Evolutionary conservation across 2,797 vertebrate species (phyloP), one percentile per base, ranked within the genome.

Genomic region (Champsocephalus esox): DNA sequence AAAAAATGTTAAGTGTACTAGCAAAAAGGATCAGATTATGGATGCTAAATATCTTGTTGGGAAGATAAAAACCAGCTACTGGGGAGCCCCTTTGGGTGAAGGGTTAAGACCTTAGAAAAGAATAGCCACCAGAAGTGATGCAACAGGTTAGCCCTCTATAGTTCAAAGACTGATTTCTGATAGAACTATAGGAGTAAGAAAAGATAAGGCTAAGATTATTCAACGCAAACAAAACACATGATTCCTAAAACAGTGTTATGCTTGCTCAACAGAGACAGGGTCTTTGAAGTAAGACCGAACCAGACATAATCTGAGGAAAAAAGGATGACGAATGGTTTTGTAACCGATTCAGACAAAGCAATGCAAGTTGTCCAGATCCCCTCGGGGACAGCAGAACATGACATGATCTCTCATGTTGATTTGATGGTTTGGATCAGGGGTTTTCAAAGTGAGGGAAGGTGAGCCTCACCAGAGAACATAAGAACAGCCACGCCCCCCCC

Each of bases 401-500:
- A 89, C 87, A 80, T 72, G 67, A 73, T 85, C 84, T 89, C 84
- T 89, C 68, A 85, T 91, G 87, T 86, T 1, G 51, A 83, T 83
- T 50, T 66, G 82, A 92, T 86, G 75, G 82, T 60, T 80, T 28
- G 0, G 24, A 24, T 24, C 24, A 24, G 24, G 24, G 3, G 24
- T 24, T 24, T 24, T 24, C 24, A 3, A 24, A 24, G 24, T 24
- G 24, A 0, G 24, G 24, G 24, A 24, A 24, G 24, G 24, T 24
- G 24, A 24, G 24, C 24, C 24, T 24, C 3, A 3, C 24, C 24
- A 24, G 24, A 24, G 24, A 24, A 24, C 24, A 24, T 24, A 24
- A 24, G 24, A 24, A 24, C 24, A 24, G 24, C 24, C 2, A 2
- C 24, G 24, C 24, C 2, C 24, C 24, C 24, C 2, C 24, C 24